Evolutionary conservation across 2,888 invertebrate genomes (phyloP).

Genomic region (Torymus tubicola): DNA sequence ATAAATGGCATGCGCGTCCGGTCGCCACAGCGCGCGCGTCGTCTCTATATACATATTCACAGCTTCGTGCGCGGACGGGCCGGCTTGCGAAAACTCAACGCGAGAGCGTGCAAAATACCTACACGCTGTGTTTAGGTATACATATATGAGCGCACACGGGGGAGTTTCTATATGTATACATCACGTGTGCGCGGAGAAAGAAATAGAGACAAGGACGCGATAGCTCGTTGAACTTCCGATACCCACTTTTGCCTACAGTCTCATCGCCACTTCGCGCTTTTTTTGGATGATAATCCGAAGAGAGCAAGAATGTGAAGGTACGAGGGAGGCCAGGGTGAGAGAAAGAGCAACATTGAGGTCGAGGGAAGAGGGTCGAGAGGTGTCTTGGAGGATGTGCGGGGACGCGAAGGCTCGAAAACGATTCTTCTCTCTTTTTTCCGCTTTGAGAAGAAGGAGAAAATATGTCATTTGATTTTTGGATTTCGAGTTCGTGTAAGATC

Average conservation of each 20-base stretch:
- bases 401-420: not conserved
- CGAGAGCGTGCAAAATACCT: too few species aligned
- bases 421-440: not conserved
- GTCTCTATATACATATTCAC: not conserved
- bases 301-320: not conserved
- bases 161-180: not conserved
- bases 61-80: not conserved
- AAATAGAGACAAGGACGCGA: not conserved
- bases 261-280: not conserved
- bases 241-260: not conserved
- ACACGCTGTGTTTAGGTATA: too few species aligned
- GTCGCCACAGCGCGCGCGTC: not conserved
- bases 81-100: not conserved
- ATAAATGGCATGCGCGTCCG: conserved; percentile 36
- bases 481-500: too few species aligned
- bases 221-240: conserved; percentile 30
- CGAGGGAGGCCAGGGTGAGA: not conserved
- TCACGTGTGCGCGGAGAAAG: not conserved
- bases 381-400: not conserved
- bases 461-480: not conserved
- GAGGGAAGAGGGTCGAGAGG: not conserved
- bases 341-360: not conserved
- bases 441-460: conserved; percentile 9
- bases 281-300: not conserved
- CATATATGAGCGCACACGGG: not conserved